phyloP scores from a whole-genome alignment of 1,140 invertebrate species.

The Formica exsecta region DNA sequence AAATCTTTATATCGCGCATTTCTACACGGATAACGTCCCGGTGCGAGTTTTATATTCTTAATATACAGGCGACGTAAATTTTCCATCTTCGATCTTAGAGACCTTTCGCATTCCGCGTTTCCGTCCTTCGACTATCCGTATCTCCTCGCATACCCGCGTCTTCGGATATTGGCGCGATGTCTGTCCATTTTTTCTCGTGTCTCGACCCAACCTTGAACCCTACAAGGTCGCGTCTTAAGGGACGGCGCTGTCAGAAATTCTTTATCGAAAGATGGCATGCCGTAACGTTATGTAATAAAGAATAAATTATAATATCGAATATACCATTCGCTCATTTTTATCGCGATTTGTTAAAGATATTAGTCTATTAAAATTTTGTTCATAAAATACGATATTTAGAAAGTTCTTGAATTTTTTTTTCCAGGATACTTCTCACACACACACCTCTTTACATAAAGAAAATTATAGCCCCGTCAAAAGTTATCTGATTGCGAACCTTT shows the following conservation, averaged over 20 bases:
- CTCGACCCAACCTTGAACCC: slow-evolving; percentile 49
- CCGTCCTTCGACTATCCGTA: slow-evolving; percentile 22
- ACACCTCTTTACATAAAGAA: background rate
- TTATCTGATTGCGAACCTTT: slow-evolving; percentile 28
- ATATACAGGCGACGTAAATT: slow-evolving; percentile 42
- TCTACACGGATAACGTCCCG: slow-evolving; percentile 22
- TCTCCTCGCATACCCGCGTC: background rate
- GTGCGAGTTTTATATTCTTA: slow-evolving; percentile 36
- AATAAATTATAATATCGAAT: slow-evolving; percentile 20
- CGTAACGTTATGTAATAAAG: background rate
- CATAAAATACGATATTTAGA: background rate
- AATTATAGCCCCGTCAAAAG: slow-evolving; percentile 15
- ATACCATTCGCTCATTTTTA: background rate
- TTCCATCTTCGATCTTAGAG: slow-evolving; percentile 12
- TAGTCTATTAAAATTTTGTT: background rate
- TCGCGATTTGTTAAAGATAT: background rate
- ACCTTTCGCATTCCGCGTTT: slow-evolving; percentile 19
- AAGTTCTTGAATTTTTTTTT: slow-evolving; percentile 2
- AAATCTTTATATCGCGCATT: slow-evolving; percentile 22
- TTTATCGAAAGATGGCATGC: slow-evolving; percentile 15
- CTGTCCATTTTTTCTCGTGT: slow-evolving; percentile 34
- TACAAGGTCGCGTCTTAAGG: slow-evolving; percentile 16
- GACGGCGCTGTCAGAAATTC: background rate
- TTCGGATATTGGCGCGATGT: slow-evolving; percentile 54
- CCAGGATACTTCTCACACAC: slow-evolving; percentile 9